Conservation (phyloP, 2,888 invertebrate genomes). For the Alentia gelatinosa region DNA sequence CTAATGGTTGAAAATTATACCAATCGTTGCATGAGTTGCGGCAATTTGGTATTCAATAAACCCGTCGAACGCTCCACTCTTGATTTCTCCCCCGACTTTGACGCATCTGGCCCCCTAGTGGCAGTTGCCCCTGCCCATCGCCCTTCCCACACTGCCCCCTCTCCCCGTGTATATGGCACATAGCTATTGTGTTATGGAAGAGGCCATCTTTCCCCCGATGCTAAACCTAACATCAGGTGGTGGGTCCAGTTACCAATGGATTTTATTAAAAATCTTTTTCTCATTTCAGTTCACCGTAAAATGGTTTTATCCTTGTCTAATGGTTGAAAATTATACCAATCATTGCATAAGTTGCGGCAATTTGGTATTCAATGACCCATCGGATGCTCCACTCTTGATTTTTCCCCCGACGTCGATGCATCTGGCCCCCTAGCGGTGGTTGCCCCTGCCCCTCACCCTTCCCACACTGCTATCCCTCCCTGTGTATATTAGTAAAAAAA, state of each 20-base stretch:
- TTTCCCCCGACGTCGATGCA: not conserved
- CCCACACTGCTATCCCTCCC: not conserved
- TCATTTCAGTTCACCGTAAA: too few species aligned
- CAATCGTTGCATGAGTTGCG: constrained; percentile 23
- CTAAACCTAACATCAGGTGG: too few species aligned
- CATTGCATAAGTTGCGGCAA: constrained; percentile 25
- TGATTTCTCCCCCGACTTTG: not conserved
- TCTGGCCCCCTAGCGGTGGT: not conserved
- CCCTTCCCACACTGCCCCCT: not conserved
- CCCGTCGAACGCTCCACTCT: not conserved
- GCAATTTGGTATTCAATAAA: constrained; percentile 38
- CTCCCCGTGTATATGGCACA: not conserved
- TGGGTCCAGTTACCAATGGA: too few species aligned
- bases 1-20: constrained; percentile 14
- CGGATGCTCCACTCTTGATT: not conserved
- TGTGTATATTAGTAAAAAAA: too few species aligned
- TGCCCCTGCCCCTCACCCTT: not conserved
- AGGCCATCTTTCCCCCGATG: too few species aligned
- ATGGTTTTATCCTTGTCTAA: too few species aligned
- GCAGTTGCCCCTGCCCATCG: not conserved
- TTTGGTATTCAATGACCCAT: constrained; percentile 25
- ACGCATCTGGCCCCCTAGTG: not conserved
- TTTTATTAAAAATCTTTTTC: too few species aligned
- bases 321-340: constrained; percentile 10
- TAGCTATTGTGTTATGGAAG: too few species aligned